Conservation (phyloP, 2,888 invertebrate genomes). For the Diarsia mendica region DNA sequence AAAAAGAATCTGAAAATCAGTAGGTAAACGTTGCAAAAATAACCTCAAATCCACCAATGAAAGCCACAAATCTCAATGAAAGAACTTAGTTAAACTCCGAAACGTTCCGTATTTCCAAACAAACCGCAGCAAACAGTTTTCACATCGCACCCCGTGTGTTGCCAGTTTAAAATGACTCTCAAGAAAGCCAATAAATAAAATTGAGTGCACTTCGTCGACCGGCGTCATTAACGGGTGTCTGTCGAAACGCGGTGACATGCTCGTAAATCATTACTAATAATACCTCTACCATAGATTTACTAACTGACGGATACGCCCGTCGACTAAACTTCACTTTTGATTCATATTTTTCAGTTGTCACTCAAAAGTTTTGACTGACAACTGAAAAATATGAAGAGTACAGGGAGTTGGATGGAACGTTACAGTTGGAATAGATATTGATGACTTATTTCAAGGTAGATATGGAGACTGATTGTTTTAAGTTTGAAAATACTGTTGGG, state of each 20-base stretch:
- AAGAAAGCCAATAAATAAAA: conserved; percentile 78
- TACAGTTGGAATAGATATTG: conserved; percentile 40
- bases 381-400: conserved; percentile 22
- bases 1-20: neutral
- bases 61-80: neutral
- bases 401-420: neutral
- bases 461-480: neutral
- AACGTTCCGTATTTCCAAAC: neutral
- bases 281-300: conserved; percentile 64
- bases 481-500: neutral
- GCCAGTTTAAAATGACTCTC: conserved; percentile 68
- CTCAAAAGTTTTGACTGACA: conserved; percentile 35
- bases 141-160: conserved; percentile 30
- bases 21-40: neutral
- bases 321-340: conserved; percentile 38
- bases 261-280: conserved; percentile 81
- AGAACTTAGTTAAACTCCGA: neutral
- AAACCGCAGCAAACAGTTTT: conserved; percentile 11
- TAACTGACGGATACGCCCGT: conserved; percentile 59
- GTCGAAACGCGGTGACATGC: conserved; percentile 72
- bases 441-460: conserved; percentile 38
- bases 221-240: conserved; percentile 77
- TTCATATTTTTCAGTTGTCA: conserved; percentile 47
- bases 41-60: neutral
- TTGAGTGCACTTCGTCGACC: conserved; percentile 75